Percentiles rank a stretch among this genome's conserved stretches.
Evolutionary conservation across 2,113 vertebrate genomes (phyloP).

Genomic region (Anas platyrhynchos): DNA sequence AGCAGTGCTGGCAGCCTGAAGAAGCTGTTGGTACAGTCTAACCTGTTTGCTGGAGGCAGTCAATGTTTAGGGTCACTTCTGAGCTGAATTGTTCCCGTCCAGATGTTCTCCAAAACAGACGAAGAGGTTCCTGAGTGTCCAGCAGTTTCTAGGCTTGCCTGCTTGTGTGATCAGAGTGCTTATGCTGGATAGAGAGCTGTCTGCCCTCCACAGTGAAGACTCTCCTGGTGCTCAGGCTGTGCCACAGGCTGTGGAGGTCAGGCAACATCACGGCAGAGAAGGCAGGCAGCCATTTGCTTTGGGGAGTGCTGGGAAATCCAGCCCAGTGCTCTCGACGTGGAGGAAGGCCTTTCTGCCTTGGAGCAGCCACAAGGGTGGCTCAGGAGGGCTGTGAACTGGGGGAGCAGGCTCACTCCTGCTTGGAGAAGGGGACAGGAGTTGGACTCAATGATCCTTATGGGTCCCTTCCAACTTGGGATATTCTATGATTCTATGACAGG

Average conservation of each 20-base stretch:
- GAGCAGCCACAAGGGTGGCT: not conserved
- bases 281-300: not conserved
- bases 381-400: not conserved
- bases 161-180: not conserved
- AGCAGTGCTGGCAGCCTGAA: not conserved
- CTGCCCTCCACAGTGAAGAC: not conserved
- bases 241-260: not conserved
- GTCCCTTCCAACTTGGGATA: too few relatives aligned
- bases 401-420: not conserved
- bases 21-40: not conserved
- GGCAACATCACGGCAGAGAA: not conserved
- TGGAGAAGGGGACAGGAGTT: not conserved
- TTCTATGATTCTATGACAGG: too few relatives aligned
- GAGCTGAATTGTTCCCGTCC: not conserved
- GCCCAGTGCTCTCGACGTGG: not conserved
- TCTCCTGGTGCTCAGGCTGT: not conserved
- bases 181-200: not conserved
- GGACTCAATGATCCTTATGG: not conserved
- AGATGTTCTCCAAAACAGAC: not conserved
- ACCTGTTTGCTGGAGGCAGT: not conserved
- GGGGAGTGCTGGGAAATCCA: not conserved
- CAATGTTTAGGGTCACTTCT: not conserved
- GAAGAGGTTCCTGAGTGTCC: not conserved
- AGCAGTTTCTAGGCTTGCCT: not conserved
- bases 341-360: not conserved